Evolutionary conservation across 1,140 invertebrate species (phyloP).

Genomic region (Drosophila yakuba): DNA sequence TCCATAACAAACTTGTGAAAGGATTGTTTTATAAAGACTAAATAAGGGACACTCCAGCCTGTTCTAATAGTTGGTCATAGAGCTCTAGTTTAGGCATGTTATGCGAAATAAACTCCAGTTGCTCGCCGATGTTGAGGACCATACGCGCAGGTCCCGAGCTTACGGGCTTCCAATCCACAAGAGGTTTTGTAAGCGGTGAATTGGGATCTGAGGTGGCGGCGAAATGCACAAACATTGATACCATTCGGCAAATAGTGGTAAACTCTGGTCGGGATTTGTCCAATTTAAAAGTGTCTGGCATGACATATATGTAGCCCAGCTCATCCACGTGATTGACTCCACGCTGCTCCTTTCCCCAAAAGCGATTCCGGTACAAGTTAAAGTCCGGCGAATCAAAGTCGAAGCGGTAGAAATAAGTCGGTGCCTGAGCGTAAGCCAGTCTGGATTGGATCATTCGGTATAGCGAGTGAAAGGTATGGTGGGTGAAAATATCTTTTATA

Average conservation of each 20-base stretch:
- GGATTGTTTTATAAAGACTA: background rate
- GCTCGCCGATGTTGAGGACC: slow-evolving; percentile 83
- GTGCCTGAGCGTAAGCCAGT: slow-evolving; percentile 55
- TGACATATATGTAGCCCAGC: slow-evolving; percentile 87
- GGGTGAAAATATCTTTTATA: slow-evolving; percentile 35
- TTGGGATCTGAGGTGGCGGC: slow-evolving; percentile 82
- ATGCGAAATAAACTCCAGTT: slow-evolving; percentile 73
- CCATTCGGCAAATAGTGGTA: slow-evolving; percentile 83
- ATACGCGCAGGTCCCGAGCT: slow-evolving; percentile 51
- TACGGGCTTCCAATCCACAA: slow-evolving; percentile 79
- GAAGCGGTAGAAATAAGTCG: slow-evolving; percentile 85
- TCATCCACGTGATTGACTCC: slow-evolving; percentile 88
- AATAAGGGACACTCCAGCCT: slow-evolving; percentile 16
- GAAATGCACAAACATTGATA: slow-evolving; percentile 84
- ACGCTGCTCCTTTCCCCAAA: slow-evolving; percentile 52
- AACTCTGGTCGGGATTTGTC: slow-evolving; percentile 70
- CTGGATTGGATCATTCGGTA: slow-evolving; percentile 70
- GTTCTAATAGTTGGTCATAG: slow-evolving; percentile 43
- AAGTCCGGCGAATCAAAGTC: slow-evolving; percentile 77
- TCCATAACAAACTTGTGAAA: no score
- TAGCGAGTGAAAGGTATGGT: slow-evolving; percentile 68
- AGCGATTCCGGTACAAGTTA: slow-evolving; percentile 65
- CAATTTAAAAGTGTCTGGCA: slow-evolving; percentile 82
- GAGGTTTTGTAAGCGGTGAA: slow-evolving; percentile 42
- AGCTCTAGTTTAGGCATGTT: slow-evolving; percentile 76